Conservation (phyloP, 2,888 invertebrate species). For the Scaptomyza polygonia region DNA sequence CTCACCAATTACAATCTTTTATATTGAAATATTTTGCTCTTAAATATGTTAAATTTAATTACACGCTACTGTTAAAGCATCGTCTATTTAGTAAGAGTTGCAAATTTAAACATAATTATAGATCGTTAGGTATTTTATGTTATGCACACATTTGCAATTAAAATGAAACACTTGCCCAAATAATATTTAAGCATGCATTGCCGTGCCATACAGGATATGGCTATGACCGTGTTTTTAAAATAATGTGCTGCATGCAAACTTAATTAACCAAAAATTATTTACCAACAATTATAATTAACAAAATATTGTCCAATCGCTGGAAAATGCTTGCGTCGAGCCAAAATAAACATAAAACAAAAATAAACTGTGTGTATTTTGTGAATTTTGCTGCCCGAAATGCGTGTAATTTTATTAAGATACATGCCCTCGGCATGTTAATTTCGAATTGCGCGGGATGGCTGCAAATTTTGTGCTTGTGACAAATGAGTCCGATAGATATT, state of each 20-base stretch:
- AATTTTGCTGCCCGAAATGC: conserved; percentile 17
- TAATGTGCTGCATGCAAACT: conserved; percentile 27
- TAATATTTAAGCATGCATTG: not conserved
- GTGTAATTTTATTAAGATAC: conserved; percentile 45
- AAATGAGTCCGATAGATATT: conserved; percentile 46
- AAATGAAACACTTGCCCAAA: conserved; percentile 9
- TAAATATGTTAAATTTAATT: conserved; percentile 1
- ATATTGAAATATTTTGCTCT: not conserved
- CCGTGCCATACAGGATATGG: not conserved
- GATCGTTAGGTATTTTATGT: not conserved
- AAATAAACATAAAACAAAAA: not conserved
- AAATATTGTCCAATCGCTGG: conserved; percentile 20
- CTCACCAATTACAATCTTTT: not conserved
- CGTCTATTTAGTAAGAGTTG: not conserved
- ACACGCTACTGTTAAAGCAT: too few species aligned
- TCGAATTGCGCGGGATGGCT: conserved; percentile 29
- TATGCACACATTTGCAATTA: conserved; percentile 14
- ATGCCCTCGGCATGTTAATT: conserved; percentile 30
- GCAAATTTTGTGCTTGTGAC: conserved; percentile 47
- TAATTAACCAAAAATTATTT: conserved; percentile 57
- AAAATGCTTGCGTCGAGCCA: not conserved
- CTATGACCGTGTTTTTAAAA: not conserved
- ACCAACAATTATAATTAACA: conserved; percentile 57
- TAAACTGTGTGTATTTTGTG: not conserved
- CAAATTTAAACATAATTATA: not conserved